These are phyloP conservation scores for Gambusia affinis DNA, from an alignment of 2,113 vertebrate species.

Conservation along the genomic window DNA sequence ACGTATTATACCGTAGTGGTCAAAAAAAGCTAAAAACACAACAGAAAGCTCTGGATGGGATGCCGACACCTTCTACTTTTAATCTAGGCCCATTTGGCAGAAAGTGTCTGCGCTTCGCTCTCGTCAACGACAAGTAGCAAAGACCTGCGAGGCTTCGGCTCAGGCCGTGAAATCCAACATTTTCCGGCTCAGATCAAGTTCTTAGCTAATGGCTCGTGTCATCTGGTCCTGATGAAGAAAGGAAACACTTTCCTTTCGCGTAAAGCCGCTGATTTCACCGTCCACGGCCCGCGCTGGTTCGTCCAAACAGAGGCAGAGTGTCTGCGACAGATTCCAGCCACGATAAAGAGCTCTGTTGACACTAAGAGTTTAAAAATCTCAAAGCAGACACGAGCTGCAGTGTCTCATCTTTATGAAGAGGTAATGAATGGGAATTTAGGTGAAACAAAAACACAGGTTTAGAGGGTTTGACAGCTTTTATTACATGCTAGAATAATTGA, in stretches of 20 bases:
- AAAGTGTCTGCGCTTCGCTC: conserved; percentile 61
- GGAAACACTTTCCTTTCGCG: conserved; percentile 42
- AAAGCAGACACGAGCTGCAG: conserved; percentile 16
- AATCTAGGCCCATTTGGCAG: conserved; percentile 25
- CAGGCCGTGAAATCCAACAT: conserved; percentile 61
- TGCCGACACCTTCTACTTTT: conserved; percentile 8
- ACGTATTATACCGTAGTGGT: no score
- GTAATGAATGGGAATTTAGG: conserved; percentile 4
- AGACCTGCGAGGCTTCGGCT: conserved; percentile 19
- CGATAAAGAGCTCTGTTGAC: conserved; percentile 55
- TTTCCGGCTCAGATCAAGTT: conserved; percentile 65
- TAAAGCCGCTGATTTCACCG: conserved; percentile 36
- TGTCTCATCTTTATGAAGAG: conserved; percentile 14
- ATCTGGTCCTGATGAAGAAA: conserved; percentile 74
- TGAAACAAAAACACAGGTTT: conserved; percentile 11
- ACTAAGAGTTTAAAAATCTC: conserved; percentile 46
- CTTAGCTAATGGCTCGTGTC: conserved; percentile 62
- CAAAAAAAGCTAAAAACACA: background rate
- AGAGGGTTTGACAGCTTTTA: conserved; percentile 9
- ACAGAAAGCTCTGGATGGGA: conserved; percentile 28
- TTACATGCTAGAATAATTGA: background rate
- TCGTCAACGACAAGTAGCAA: conserved; percentile 57
- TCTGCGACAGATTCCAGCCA: conserved; percentile 53
- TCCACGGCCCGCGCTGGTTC: conserved; percentile 26
- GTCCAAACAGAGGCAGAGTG: conserved; percentile 59